These are phyloP conservation scores for Cryptophagus acutangulus DNA, from an alignment of 2,888 invertebrate genomes.

Conservation along the genomic window DNA sequence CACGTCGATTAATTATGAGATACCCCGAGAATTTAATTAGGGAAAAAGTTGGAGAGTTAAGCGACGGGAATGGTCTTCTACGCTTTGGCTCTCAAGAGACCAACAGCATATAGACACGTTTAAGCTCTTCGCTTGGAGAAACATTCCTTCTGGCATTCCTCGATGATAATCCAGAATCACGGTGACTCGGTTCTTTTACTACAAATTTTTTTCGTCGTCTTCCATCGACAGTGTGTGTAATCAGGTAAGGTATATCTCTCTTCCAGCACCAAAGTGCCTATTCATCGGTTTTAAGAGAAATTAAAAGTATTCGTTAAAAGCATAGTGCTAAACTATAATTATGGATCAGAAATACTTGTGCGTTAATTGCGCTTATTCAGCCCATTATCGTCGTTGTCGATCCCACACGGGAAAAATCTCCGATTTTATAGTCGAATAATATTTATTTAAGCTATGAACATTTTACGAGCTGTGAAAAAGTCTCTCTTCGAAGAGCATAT, in stretches of 20 bases:
- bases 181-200: constrained; percentile 38
- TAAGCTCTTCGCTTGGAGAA: constrained; percentile 9
- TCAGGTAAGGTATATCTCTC: constrained; percentile 39
- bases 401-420: background rate
- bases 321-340: constrained; percentile 38
- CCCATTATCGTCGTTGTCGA: background rate
- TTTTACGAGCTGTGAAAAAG: constrained; percentile 11
- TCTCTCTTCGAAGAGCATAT: constrained; percentile 10
- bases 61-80: constrained; percentile 9
- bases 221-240: too few relatives aligned
- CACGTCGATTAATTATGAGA: constrained; percentile 25
- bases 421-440: constrained; percentile 13
- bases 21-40: constrained; percentile 26
- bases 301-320: constrained; percentile 39
- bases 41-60: constrained; percentile 5
- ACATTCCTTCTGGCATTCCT: constrained; percentile 36
- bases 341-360: constrained; percentile 20
- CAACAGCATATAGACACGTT: constrained; percentile 7
- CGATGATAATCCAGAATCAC: constrained; percentile 40
- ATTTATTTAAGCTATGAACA: constrained; percentile 9
- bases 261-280: constrained; percentile 39
- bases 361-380: constrained; percentile 30
- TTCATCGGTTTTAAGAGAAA: constrained; percentile 48
- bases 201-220: too few relatives aligned
- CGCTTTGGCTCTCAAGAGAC: constrained; percentile 9